These are phyloP conservation scores for Volucella inflata DNA, from an alignment of 2,888 invertebrate genomes.

Conservation along the genomic window DNA sequence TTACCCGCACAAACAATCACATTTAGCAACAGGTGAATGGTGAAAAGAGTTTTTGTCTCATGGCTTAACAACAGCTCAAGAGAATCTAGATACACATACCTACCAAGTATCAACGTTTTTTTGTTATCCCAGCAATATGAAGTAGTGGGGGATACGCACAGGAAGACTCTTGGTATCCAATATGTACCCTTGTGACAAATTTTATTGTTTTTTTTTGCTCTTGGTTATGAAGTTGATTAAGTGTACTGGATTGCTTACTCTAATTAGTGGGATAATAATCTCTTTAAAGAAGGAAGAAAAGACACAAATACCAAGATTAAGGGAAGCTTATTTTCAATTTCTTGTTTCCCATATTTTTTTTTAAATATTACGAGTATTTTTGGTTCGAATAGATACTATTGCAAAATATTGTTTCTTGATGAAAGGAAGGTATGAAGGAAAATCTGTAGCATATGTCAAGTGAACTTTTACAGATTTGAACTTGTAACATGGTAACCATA, in stretches of 20 bases:
- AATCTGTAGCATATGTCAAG: conserved; percentile 4
- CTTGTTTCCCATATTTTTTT: neutral
- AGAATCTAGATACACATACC: neutral
- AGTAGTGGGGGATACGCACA: neutral
- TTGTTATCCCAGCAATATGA: neutral
- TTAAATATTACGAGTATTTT: too few relatives aligned
- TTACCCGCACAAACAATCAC: conserved; percentile 30
- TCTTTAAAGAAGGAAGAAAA: conserved; percentile 14
- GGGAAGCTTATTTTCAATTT: conserved; percentile 15
- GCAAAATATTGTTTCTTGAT: too few relatives aligned
- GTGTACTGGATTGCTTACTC: conserved; percentile 40
- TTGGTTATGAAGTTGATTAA: conserved; percentile 42
- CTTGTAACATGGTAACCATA: conserved; percentile 40
- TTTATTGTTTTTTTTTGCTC: conserved; percentile 4
- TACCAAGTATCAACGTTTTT: conserved; percentile 10
- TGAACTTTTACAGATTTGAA: neutral
- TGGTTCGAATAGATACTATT: too few relatives aligned
- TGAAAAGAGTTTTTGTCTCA: conserved; percentile 51
- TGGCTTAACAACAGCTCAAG: conserved; percentile 10
- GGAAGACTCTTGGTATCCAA: neutral
- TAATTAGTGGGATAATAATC: conserved; percentile 47
- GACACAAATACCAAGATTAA: neutral
- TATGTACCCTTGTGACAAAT: neutral
- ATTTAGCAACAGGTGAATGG: conserved; percentile 74
- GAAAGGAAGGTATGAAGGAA: too few relatives aligned